Conservation (phyloP, 2,888 invertebrate species). For the Mimas tiliae region DNA sequence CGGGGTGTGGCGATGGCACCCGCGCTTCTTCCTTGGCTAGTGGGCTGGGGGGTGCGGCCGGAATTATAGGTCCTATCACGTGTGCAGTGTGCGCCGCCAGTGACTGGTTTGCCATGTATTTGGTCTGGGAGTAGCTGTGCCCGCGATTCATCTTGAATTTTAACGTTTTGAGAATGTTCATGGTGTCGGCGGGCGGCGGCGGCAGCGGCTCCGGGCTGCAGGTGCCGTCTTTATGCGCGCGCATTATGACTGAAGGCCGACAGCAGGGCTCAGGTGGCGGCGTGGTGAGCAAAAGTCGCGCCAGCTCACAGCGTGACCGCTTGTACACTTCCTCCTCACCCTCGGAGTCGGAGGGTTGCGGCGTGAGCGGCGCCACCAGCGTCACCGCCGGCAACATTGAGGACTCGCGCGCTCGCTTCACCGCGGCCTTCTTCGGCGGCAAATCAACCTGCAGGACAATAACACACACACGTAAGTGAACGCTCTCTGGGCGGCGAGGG, state of each 20-base stretch:
- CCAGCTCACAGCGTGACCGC: constrained; percentile 79
- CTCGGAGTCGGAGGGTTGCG: constrained; percentile 94
- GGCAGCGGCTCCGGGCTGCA: constrained; percentile 82
- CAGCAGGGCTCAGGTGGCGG: constrained; percentile 83
- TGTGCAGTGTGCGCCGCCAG: constrained; percentile 50
- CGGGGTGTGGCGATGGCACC: constrained; percentile 60
- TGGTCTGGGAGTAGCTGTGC: constrained; percentile 86
- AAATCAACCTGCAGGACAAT: constrained; percentile 78
- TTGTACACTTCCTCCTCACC: constrained; percentile 85
- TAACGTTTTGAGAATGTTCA: constrained; percentile 88
- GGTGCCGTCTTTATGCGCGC: constrained; percentile 92
- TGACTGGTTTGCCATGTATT: constrained; percentile 80
- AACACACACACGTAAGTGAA: constrained; percentile 71
- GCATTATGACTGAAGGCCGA: constrained; percentile 92
- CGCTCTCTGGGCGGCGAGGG: constrained; percentile 58
- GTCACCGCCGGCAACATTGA: constrained; percentile 47
- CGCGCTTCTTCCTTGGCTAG: constrained; percentile 56
- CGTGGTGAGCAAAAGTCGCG: constrained; percentile 80
- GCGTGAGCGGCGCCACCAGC: constrained; percentile 86
- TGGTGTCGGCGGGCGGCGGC: constrained; percentile 64
- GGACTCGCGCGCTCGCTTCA: constrained; percentile 67
- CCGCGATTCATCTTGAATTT: constrained; percentile 90
- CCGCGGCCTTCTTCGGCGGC: constrained; percentile 71
- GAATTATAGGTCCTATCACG: constrained; percentile 41
- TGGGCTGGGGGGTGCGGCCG: constrained; percentile 42